Base-by-base conservation (phyloP, 2,113 vertebrate genomes). In the Mustelus asterias region DNA sequence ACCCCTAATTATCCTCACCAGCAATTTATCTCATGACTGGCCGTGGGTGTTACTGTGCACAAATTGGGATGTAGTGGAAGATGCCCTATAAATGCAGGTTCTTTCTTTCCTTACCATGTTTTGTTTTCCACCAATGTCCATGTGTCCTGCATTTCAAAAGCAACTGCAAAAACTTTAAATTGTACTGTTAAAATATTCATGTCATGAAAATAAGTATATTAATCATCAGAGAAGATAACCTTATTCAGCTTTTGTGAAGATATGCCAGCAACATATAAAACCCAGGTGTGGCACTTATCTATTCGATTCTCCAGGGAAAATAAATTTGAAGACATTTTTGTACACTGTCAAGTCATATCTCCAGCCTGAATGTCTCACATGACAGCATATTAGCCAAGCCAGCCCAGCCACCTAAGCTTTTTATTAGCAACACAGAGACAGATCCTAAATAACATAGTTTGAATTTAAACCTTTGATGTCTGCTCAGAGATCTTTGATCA, bases 361-460 rank as follows among this genome's bases (percentile, higher is more conserved):
- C 69, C 96, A 92, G 96, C 96, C 93, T 94, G 86, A 33, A 95
- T 95, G 96, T 96, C 96, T 65, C 60, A 88, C 96, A 95, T 97
- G 96, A 97, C 96, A 96, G 85, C 96, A 96, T 76, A 96, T 96
- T 96, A 96, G 95, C 95, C 95, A 94, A 96, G 96, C 96, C 96
- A 96, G 96, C 96, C 85, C 96, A 58, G 96, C 48, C 96, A 78
- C 88, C 96, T 95, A 95, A 95, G 96, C 95, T 54, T 96, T 96
- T 97, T 96, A 97, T 97, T 96, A 96, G 96, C 96, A 96, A 95
- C 96, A 67, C 58, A 44, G 96, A 96, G 97, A 96, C 96, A 96
- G 96, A 97, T 96, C 96, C 96, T 96, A 96, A 97, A 96, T 89
- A 96, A 96, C 92, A 44, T 33, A 20, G 65, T 96, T 96, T 96